Base-by-base conservation (phyloP, 2,888 invertebrate species). In the Agonopterix alstromeriana region DNA sequence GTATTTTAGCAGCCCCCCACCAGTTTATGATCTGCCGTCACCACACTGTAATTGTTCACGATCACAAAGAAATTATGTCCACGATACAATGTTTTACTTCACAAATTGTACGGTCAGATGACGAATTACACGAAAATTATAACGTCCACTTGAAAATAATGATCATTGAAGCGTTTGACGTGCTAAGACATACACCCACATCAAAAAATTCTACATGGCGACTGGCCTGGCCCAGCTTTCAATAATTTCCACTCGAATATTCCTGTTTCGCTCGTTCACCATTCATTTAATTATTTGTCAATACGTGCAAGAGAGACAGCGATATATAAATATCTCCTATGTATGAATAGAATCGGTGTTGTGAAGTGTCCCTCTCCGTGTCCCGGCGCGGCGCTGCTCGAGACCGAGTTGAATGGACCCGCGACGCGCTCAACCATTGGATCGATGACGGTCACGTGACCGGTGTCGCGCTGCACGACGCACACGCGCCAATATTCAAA, bases 1-100 rank as follows among this genome's bases (percentile, higher is more conserved):
- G 89, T 89, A 89, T 88, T 88, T 83, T 78, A 82, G 78, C 78
- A 82, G 82, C 85, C 82, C 88, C 89, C 88, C 87, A 79, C 86
- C 86, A 79, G 61, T 75, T 75, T 77, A 82, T 77, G 78, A 82
- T 80, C 76, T 70, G 76, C 77, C 73, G 73, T 82, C 78, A 80
- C 77, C 73, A 74, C 73, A 77, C 73, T 65, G 51, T 67, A 65
- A 77, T 75, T 65, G 70, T 70, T 72, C 72, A 71, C 76, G 53
- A 75, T 65, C 76, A 81, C 80, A 73, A 81, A 77, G 70, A 71
- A 77, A 75, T 27, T 73, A 68, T 63, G 63, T 69, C 59, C 67
- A 68, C 71, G 61, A 57, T 65, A 61, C 65, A 69, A 63, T 63
- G 63, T 64, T 56, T 72, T 10, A 67, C 61, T 73, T 62, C 68